Evolutionary conservation across 1,140 invertebrate genomes (phyloP), one percentile per base, ranked within the genome.

Genomic region (Druon quercuslanigerum): DNA sequence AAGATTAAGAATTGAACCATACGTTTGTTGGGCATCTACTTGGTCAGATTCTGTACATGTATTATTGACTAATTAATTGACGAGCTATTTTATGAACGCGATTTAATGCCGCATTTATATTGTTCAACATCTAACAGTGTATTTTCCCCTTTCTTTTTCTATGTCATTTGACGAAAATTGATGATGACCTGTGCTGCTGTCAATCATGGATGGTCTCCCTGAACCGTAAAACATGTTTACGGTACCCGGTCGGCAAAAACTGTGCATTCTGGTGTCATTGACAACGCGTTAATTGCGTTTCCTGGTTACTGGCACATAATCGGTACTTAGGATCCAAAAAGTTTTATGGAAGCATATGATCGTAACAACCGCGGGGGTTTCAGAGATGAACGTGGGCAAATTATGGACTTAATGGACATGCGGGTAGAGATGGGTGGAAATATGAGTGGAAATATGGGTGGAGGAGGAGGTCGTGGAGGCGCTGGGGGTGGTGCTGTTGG

Each of bases 131-230:
- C 90, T 91, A 92, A 91, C 91, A 89, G 85, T 89, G 86, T 91
- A 79, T 91, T 91, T 87, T 91, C 90, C 90, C 90, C 88, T 66
- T 91, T 92, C 91, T 89, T 91, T 91, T 92, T 92, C 90, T 92
- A 92, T 92, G 91, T 92, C 88, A 91, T 90, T 87, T 91, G 88
- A 91, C 89, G 90, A 90, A 91, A 91, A 91, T 91, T 92, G 90
- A 91, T 86, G 90, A 91, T 91, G 89, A 90, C 90, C 90, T 90
- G 60, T 66, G 90, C 90, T 90, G 91, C 91, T 91, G 91, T 90
- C 87, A 87, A 91, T 90, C 90, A 66, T 90, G 91, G 90, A 91
- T 91, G 89, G 81, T 91, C 90, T 79, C 82, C 86, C 87, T 88
- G 86, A 88, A 89, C 33, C 60, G 25, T 66, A 66, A 66, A 66